These are phyloP conservation scores for Azemiops feae DNA, from an alignment of 2,113 vertebrate genomes.

Conservation along the genomic window DNA sequence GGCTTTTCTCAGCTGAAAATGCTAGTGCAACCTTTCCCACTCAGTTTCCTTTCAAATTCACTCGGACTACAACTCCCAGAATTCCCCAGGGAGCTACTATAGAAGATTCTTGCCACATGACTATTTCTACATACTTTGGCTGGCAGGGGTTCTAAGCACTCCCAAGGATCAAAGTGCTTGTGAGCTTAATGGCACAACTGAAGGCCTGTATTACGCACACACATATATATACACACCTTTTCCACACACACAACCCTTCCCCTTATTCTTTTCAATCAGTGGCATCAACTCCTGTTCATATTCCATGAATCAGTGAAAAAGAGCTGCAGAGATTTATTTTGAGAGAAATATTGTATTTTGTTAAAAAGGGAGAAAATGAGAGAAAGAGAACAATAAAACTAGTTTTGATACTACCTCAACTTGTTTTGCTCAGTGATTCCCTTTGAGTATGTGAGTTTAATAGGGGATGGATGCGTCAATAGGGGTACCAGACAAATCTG, in stretches of 20 bases:
- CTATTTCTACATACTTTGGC: background rate
- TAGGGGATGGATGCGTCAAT: no score
- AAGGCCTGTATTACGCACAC: background rate
- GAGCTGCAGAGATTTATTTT: conserved; percentile 22
- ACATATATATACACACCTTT: background rate
- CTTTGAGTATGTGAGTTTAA: background rate
- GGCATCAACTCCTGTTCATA: background rate
- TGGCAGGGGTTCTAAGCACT: background rate
- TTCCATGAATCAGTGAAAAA: background rate
- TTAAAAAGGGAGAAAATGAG: background rate
- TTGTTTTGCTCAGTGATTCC: background rate
- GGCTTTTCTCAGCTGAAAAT: background rate
- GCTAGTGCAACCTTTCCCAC: background rate
- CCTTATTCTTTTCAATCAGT: background rate
- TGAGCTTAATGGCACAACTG: background rate
- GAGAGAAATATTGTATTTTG: conserved; percentile 46
- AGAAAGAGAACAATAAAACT: conserved; percentile 44
- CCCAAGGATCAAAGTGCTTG: background rate
- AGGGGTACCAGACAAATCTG: no score
- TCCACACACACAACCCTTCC: no score
- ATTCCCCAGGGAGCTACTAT: background rate
- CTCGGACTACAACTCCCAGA: background rate
- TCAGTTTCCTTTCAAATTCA: background rate
- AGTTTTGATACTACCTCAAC: conserved; percentile 60
- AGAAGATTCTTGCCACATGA: background rate